These are phyloP conservation scores for Aviceda subcristata DNA, from an alignment of 2,113 vertebrate genomes.

Conservation along the genomic window DNA sequence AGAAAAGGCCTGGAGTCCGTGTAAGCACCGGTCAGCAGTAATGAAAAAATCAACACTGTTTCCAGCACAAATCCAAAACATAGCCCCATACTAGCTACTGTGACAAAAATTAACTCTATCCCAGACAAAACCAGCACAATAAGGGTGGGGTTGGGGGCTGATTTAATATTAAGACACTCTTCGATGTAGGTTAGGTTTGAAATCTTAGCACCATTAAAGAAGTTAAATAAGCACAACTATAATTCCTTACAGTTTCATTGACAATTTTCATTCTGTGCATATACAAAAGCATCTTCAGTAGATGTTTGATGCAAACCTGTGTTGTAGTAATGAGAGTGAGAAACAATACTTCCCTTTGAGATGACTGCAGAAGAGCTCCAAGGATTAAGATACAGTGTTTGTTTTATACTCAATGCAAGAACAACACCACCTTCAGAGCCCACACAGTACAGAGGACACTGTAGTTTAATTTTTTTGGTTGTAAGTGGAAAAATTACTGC, in stretches of 20 bases:
- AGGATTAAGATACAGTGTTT: background rate
- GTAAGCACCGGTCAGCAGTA: no score
- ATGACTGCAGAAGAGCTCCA: background rate
- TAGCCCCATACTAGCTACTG: no score
- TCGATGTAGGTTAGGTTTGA: background rate
- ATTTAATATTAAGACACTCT: background rate
- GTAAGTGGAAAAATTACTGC: background rate
- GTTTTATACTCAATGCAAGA: background rate
- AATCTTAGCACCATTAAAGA: background rate
- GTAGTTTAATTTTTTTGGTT: background rate
- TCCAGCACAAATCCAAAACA: no score
- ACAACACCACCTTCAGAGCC: background rate
- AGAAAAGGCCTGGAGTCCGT: no score
- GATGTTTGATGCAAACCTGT: background rate
- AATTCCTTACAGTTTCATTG: background rate
- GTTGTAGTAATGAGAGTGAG: background rate
- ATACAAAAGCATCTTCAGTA: background rate
- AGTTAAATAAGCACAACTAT: background rate
- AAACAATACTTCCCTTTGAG: background rate
- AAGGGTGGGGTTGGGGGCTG: no score
- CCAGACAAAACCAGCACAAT: no score
- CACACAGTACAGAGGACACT: background rate
- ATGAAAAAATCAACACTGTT: no score
- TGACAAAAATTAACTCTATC: no score
- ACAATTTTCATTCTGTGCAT: background rate